Conservation (phyloP, 2,113 vertebrate species). For the Ptychochromis oligacanthus region DNA sequence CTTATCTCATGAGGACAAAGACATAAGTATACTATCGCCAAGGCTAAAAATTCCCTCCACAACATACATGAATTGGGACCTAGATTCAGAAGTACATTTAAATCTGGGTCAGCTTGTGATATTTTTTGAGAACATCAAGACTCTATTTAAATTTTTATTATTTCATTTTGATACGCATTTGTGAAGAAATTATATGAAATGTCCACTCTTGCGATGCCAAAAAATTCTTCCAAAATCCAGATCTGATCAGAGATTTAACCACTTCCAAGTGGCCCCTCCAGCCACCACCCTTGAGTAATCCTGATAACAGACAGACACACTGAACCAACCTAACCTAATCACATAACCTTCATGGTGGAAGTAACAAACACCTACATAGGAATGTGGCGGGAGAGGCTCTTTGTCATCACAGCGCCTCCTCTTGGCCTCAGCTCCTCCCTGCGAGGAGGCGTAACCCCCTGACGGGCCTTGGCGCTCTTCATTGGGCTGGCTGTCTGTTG, state of each 20-base stretch:
- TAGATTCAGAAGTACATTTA: neutral
- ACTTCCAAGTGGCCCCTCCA: fast-evolving
- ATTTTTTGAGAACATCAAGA: neutral
- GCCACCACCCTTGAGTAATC: neutral
- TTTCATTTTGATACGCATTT: neutral
- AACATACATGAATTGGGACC: neutral
- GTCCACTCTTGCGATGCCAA: too few relatives aligned
- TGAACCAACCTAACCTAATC: neutral
- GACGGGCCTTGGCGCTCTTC: slow-evolving; percentile 88
- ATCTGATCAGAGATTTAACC: neutral
- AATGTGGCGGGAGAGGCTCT: slow-evolving; percentile 82
- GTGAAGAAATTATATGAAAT: neutral
- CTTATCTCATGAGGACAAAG: neutral
- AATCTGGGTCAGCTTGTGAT: neutral
- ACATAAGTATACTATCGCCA: neutral
- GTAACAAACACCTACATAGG: slow-evolving; percentile 80
- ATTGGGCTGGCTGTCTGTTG: slow-evolving; percentile 80
- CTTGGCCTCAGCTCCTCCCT: slow-evolving; percentile 84
- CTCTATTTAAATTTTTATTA: fast-evolving
- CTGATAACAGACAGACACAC: too few relatives aligned
- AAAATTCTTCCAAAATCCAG: neutral
- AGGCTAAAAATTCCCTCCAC: neutral
- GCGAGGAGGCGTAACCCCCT: slow-evolving; percentile 84
- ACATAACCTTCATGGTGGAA: neutral
- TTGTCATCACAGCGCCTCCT: slow-evolving; percentile 93